Percentiles rank a stretch among this genome's conserved stretches.
Evolutionary conservation across 1,140 invertebrate genomes (phyloP).

Genomic region (Apocrypta bakeri): DNA sequence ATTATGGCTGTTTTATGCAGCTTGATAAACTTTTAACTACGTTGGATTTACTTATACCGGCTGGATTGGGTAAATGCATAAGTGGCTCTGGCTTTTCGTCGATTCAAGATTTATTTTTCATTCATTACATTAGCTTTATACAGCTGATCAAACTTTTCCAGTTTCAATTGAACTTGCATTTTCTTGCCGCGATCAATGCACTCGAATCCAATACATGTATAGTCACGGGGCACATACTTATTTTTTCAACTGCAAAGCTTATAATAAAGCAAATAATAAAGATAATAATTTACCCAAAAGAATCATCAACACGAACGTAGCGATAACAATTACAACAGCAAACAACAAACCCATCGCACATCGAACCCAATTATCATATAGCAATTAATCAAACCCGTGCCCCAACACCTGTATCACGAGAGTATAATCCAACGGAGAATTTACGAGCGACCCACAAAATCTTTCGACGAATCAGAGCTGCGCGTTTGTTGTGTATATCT

Average conservation of each 20-base stretch:
- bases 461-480: not conserved
- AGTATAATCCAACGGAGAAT: not conserved
- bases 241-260: no score
- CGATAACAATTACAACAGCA: not conserved
- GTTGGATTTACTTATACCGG: not conserved
- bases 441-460: not conserved
- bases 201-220: no score
- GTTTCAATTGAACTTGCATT: no score
- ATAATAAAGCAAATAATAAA: no score
- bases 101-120: not conserved
- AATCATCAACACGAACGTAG: no score
- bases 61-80: not conserved
- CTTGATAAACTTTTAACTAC: not conserved
- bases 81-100: no score
- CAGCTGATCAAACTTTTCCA: no score
- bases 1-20: not conserved
- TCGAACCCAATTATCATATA: constrained; percentile 1
- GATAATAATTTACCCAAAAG: no score
- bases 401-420: not conserved
- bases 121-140: no score
- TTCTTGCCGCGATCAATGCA: no score
- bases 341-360: not conserved
- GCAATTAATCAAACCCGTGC: not conserved
- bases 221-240: no score
- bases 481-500: not conserved